These are phyloP conservation scores for Pseudopodoces humilis DNA, from an alignment of 2,113 vertebrate species.

Conservation along the genomic window DNA sequence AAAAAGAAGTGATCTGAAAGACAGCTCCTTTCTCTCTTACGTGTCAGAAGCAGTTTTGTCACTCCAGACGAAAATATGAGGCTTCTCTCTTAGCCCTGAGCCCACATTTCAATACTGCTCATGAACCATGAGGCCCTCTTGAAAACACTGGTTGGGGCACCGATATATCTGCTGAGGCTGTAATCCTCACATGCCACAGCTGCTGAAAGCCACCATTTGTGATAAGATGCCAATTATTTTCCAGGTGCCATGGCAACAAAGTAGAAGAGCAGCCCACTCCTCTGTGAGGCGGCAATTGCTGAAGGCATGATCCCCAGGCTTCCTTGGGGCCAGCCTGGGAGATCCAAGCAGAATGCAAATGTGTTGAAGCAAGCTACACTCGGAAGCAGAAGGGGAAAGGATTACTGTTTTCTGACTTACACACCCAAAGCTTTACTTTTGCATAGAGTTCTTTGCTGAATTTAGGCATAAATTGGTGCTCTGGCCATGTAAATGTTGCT, in stretches of 20 bases:
- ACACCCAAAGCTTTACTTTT: neutral
- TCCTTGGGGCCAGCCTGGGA: neutral
- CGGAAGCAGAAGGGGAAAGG: neutral
- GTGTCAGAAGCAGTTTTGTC: neutral
- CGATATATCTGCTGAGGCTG: neutral
- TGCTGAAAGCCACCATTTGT: neutral
- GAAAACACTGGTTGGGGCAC: neutral
- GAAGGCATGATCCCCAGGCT: neutral
- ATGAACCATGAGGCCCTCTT: neutral
- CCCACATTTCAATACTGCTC: neutral
- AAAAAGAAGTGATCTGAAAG: neutral
- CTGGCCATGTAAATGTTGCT: neutral
- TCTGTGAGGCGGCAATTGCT: accelerated
- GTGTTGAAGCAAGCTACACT: neutral
- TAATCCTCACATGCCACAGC: neutral
- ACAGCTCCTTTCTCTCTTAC: neutral
- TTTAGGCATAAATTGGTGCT: neutral
- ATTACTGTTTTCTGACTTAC: neutral
- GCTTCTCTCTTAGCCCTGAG: neutral
- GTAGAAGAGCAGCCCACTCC: neutral
- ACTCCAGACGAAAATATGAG: neutral
- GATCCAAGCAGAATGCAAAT: constrained; percentile 17
- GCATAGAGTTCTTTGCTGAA: neutral
- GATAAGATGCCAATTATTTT: constrained; percentile 17
- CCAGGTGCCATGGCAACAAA: neutral